These are phyloP conservation scores for Diprion similis DNA, from an alignment of 1,140 invertebrate genomes.

Conservation along the genomic window DNA sequence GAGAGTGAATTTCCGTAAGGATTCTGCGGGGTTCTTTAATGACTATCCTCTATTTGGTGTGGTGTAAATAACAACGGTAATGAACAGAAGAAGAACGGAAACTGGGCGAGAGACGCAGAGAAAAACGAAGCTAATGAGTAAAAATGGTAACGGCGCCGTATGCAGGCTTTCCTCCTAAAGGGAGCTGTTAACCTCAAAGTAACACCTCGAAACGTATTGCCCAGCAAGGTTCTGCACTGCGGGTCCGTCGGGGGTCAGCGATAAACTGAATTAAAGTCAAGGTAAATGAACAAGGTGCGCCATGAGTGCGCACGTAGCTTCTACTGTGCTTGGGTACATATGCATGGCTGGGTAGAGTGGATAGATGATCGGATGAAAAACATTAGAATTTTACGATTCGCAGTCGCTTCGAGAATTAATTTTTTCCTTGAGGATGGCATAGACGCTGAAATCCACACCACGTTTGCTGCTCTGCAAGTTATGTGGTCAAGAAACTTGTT, in stretches of 20 bases:
- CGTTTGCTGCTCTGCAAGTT: too few species aligned
- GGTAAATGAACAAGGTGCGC: not conserved
- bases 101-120: not conserved
- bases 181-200: not conserved
- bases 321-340: too few species aligned
- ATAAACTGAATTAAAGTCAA: conserved; percentile 3
- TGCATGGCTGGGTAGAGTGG: too few species aligned
- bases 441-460: too few species aligned
- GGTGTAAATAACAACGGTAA: not conserved
- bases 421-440: too few species aligned
- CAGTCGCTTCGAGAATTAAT: too few species aligned
- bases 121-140: not conserved
- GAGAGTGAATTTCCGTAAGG: too few species aligned
- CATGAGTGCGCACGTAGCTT: not conserved
- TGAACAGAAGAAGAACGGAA: not conserved
- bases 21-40: not conserved
- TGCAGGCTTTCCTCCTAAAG: not conserved
- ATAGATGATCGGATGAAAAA: too few species aligned
- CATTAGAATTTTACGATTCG: too few species aligned
- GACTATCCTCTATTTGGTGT: not conserved
- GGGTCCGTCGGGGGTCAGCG: not conserved
- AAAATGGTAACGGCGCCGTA: not conserved
- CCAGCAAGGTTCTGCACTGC: not conserved
- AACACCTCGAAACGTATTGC: conserved; percentile 1
- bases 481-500: too few species aligned